Evolutionary conservation across 2,888 invertebrate genomes (phyloP).

Genomic region (Sphaerolaimus hirsutus): DNA sequence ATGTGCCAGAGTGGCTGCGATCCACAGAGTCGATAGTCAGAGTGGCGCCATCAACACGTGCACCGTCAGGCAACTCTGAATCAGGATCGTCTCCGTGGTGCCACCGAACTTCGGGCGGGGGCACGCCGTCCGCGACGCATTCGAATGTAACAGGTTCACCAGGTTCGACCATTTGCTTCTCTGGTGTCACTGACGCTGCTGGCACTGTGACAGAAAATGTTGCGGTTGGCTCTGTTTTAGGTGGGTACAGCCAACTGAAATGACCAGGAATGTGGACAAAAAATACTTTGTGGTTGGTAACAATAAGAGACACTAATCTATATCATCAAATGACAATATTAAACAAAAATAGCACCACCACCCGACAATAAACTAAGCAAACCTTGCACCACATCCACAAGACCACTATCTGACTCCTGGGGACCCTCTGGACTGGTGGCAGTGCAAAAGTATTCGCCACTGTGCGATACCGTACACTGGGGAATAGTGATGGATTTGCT

Average conservation of each 20-base stretch:
- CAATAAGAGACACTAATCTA: too few species aligned
- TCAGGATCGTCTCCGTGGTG: not conserved
- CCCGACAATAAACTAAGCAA: too few species aligned
- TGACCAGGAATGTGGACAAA: too few species aligned
- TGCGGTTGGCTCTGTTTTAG: too few species aligned
- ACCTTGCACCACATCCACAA: too few species aligned
- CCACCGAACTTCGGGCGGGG: slow-evolving; percentile 27
- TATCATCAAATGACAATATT: too few species aligned
- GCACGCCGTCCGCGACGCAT: slow-evolving; percentile 27
- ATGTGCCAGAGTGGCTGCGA: not conserved
- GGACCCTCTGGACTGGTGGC: too few species aligned
- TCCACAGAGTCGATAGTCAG: not conserved
- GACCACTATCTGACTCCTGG: too few species aligned
- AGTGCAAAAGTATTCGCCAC: not conserved
- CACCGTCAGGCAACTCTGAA: not conserved
- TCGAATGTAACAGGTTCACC: slow-evolving; percentile 27
- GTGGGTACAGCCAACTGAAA: too few species aligned
- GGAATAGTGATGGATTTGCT: not conserved
- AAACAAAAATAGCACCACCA: too few species aligned
- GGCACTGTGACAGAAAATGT: too few species aligned
- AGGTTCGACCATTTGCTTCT: slow-evolving; percentile 33
- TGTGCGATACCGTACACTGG: not conserved
- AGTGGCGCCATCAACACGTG: not conserved
- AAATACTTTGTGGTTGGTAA: too few species aligned
- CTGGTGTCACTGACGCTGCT: slow-evolving; percentile 42